Evolutionary conservation across 2,888 invertebrate genomes (phyloP), one percentile per base, ranked within the genome.

Genomic region (Pyrochroa serraticornis): DNA sequence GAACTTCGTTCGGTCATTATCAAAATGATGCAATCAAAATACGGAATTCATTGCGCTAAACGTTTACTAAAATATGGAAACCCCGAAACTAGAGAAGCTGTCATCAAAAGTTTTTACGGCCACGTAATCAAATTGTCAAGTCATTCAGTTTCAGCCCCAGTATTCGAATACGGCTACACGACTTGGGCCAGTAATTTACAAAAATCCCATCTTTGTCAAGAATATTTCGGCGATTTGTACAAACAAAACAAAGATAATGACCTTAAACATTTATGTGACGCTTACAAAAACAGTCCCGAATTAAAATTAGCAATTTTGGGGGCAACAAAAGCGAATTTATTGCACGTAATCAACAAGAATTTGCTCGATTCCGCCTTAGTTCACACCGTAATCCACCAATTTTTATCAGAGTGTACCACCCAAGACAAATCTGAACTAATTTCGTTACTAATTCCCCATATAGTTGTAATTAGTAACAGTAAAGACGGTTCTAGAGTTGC

Each of bases 141-240:
- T 37, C 91, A 92, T 72, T 83, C 82, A 34, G 84, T 91, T 50
- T 91, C 94, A 53, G 88, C 92, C 6, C 87, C 90, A 1, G 84
- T 96, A 30, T 80, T 97, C 32, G 96, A 97, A 78, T 85, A 86
- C 72, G 89, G 90, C 0, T 97, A 92, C 77, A 86, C 91, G 49
- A 90, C 89, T 56, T 91, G 87, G 81, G 92, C 95, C 0, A 89
- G 85, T 22, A 85, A 88, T 1, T 80, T 83, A 53, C 92, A 96
- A 69, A 91, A 95, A 71, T 79, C 82, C 22, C 81, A 85, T 59
- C 87, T 97, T 77, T 86, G 92, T 53, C 94, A 95, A 75, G 97
- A 97, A 79, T 95, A 97, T 76, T 97, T 93, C 80, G 93, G 95
- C 0, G 93, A 93, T 61, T 86, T 94, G 71, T 96, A 90, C 75